These are phyloP conservation scores for Schizopygopsis pylzovi DNA, from an alignment of 2,797 vertebrate genomes.

Conservation along the genomic window DNA sequence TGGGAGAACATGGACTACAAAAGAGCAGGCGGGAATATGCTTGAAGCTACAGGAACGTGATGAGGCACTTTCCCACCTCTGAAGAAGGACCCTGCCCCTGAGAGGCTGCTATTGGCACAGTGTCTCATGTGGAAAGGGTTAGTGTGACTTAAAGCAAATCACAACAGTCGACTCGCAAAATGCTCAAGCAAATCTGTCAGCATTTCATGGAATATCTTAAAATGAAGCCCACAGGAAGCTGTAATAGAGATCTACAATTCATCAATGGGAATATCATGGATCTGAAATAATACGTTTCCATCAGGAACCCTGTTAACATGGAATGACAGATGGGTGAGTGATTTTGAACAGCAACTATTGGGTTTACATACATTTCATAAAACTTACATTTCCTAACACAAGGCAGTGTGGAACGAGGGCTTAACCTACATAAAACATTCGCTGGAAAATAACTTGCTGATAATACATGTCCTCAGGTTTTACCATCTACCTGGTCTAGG, in stretches of 20 bases:
- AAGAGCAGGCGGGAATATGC: conserved; percentile 21
- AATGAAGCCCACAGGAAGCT: neutral
- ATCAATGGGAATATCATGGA: neutral
- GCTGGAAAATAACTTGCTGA: neutral
- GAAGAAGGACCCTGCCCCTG: conserved; percentile 19
- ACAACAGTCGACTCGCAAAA: neutral
- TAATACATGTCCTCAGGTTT: neutral
- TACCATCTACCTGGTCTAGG: neutral
- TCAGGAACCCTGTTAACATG: conserved; percentile 8
- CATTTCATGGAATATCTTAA: neutral
- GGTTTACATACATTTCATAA: conserved; percentile 27
- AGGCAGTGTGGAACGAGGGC: conserved; percentile 14
- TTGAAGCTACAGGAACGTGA: conserved; percentile 25
- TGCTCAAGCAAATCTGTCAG: neutral
- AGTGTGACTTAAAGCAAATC: conserved; percentile 14
- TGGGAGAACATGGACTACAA: neutral
- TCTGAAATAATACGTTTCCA: neutral
- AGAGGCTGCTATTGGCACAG: conserved; percentile 46
- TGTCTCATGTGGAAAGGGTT: conserved; percentile 38
- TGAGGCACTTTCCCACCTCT: conserved; percentile 47
- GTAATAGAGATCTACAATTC: neutral
- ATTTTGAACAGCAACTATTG: conserved; percentile 17
- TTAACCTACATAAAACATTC: conserved; percentile 7
- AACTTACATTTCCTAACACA: conserved; percentile 13
- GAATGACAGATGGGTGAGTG: conserved; percentile 24